These are phyloP conservation scores for Oryzias curvinotus DNA, from an alignment of 2,113 vertebrate genomes.

Conservation along the genomic window DNA sequence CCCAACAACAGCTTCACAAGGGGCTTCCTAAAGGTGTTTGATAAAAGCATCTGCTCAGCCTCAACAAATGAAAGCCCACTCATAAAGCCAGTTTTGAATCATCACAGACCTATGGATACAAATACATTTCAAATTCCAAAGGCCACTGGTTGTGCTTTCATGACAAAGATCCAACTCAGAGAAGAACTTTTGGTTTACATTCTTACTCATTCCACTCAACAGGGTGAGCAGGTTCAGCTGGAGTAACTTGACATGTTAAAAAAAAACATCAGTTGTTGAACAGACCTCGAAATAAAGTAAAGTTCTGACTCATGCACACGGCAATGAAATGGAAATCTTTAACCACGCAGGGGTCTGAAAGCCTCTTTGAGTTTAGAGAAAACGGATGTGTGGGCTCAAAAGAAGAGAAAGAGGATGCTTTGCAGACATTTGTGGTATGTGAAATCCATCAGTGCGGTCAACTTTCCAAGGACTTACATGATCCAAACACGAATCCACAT, in stretches of 20 bases:
- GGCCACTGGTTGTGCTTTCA: slow-evolving; percentile 2
- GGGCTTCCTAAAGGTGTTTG: no score
- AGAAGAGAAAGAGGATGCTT: slow-evolving; percentile 18
- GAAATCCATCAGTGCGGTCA: slow-evolving; percentile 34
- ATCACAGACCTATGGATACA: no score
- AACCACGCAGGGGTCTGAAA: slow-evolving; percentile 40
- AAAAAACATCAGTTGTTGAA: slow-evolving; percentile 19
- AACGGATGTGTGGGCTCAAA: slow-evolving; percentile 9
- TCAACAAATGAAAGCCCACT: no score
- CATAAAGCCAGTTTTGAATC: no score
- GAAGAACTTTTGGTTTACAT: neutral
- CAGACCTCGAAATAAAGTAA: neutral
- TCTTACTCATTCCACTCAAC: slow-evolving; percentile 11
- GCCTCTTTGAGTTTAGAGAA: slow-evolving; percentile 42
- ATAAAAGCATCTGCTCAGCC: no score
- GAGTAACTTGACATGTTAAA: slow-evolving; percentile 16
- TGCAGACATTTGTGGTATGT: slow-evolving; percentile 28
- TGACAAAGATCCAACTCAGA: neutral
- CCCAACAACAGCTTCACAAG: no score
- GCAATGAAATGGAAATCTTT: slow-evolving; percentile 23
- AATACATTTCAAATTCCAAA: no score
- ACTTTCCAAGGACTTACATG: slow-evolving; percentile 50
- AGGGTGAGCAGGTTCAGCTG: slow-evolving; percentile 21
- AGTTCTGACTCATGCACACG: slow-evolving; percentile 16
- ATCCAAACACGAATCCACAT: slow-evolving; percentile 19